A percentile compares a stretch with the other conserved stretches of the same genome.
Conservation (phyloP, 1,140 invertebrate species). For the Eriosoma lanigerum region DNA sequence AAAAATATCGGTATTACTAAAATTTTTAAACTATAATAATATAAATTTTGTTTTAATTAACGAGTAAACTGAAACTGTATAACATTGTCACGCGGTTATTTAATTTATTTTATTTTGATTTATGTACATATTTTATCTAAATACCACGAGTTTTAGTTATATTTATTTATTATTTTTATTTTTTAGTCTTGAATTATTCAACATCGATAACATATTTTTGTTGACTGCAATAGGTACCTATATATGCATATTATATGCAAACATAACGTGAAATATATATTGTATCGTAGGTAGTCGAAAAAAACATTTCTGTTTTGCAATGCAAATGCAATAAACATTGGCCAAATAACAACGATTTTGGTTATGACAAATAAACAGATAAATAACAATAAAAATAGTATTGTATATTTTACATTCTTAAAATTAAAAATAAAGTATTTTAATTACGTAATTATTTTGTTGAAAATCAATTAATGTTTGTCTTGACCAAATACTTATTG, state of each 20-base stretch:
- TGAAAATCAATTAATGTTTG: too few relatives aligned
- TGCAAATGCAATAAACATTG: background rate
- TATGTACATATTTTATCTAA: constrained; percentile 26
- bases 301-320: background rate
- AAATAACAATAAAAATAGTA: too few relatives aligned
- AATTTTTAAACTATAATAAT: too few relatives aligned
- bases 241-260: background rate
- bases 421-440: too few relatives aligned
- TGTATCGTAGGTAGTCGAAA: too few relatives aligned
- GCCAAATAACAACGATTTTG: too few relatives aligned
- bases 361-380: too few relatives aligned
- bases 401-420: too few relatives aligned
- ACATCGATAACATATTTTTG: constrained; percentile 11
- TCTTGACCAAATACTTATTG: too few relatives aligned
- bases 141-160: background rate
- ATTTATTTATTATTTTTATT: background rate
- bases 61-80: background rate
- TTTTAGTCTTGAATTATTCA: constrained; percentile 34
- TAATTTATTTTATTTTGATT: background rate
- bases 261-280: background rate
- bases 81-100: background rate
- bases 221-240: background rate
- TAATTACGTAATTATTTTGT: too few relatives aligned
- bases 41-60: constrained; percentile 9
- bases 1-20: too few relatives aligned